Percentiles rank a stretch among this genome's conserved stretches.
phyloP scores from a whole-genome alignment of 2,888 invertebrate genomes.

The Sialis fuliginosa region DNA sequence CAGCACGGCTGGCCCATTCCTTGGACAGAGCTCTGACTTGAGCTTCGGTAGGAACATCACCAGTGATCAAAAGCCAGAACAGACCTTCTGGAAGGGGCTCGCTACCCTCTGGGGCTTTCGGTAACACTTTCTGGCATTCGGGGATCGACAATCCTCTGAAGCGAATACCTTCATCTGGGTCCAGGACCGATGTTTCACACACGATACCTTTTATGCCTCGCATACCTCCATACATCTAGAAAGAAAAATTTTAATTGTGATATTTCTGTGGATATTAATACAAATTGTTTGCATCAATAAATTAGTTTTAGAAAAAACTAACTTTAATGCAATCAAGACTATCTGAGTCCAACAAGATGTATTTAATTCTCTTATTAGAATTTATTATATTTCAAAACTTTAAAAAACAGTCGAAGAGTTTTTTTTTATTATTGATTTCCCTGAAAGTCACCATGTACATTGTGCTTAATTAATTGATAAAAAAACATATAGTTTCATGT shows the following conservation, averaged over 20 bases:
- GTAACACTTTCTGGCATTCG: constrained; percentile 75
- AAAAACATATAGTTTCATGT: too few species aligned
- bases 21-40: constrained; percentile 60
- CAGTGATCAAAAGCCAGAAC: constrained; percentile 86
- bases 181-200: constrained; percentile 88
- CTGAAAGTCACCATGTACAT: too few species aligned
- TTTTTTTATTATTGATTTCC: too few species aligned
- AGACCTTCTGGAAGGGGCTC: constrained; percentile 86
- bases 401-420: too few species aligned
- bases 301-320: not conserved
- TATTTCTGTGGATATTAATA: not conserved
- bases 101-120: constrained; percentile 59
- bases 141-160: constrained; percentile 90
- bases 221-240: constrained; percentile 86
- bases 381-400: too few species aligned
- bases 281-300: too few species aligned
- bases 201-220: constrained; percentile 88
- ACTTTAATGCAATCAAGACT: not conserved
- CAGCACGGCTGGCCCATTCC: constrained; percentile 79
- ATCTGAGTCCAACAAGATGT: too few species aligned
- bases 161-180: constrained; percentile 88
- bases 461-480: too few species aligned
- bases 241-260: not conserved
- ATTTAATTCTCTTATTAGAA: too few species aligned
- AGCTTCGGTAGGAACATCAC: constrained; percentile 65